Evolutionary conservation across 2,888 invertebrate species (phyloP).

Genomic region (Hipparchia sbordonii): DNA sequence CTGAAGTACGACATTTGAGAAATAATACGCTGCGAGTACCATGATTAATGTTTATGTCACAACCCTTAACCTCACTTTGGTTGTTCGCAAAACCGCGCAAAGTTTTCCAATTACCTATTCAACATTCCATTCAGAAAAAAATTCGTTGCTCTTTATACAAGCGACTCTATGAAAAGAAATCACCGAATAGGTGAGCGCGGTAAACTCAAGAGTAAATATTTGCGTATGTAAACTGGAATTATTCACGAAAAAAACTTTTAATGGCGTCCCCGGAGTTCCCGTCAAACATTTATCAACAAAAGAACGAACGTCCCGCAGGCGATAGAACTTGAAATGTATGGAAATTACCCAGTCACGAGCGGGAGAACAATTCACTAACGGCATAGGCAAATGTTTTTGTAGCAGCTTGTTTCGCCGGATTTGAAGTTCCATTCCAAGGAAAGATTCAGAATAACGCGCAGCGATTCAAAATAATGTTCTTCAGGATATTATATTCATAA

Average conservation of each 20-base stretch:
- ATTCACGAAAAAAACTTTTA: conserved; percentile 83
- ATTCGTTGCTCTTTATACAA: conserved; percentile 71
- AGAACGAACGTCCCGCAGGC: conserved; percentile 83
- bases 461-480: conserved; percentile 1
- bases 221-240: conserved; percentile 83
- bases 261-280: conserved; percentile 83
- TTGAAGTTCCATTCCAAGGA: conserved; percentile 58
- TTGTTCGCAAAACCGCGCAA: conserved; percentile 43
- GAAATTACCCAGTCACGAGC: conserved; percentile 83
- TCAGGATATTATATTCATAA: conserved; percentile 20
- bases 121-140: conserved; percentile 65
- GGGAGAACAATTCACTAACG: conserved; percentile 82
- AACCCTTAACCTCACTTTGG: conserved; percentile 29
- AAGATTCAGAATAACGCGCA: conserved; percentile 20
- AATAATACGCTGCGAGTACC: not conserved
- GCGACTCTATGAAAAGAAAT: conserved; percentile 79
- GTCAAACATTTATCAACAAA: conserved; percentile 84
- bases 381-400: conserved; percentile 82
- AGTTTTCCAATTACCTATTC: conserved; percentile 79
- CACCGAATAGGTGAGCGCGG: conserved; percentile 80
- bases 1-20: not conserved
- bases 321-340: conserved; percentile 83
- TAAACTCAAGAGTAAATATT: conserved; percentile 81
- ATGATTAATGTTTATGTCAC: conserved; percentile 16
- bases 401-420: conserved; percentile 78